Evolutionary conservation across 2,888 invertebrate genomes (phyloP).

Genomic region (Chalcis sispes): DNA sequence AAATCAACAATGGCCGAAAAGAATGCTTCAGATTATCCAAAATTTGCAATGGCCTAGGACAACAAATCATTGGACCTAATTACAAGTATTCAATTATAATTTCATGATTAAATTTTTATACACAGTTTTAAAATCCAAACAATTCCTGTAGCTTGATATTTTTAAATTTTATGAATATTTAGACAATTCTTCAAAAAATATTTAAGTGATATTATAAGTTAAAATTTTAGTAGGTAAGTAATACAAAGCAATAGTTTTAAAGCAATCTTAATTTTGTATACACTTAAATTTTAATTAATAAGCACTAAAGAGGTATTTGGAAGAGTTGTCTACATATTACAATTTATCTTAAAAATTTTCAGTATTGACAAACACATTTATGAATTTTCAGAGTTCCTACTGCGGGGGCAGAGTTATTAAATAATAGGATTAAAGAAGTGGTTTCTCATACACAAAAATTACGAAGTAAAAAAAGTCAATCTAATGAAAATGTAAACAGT

Average conservation of each 20-base stretch:
- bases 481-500: slow-evolving; percentile 25
- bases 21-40: slow-evolving; percentile 70
- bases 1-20: slow-evolving; percentile 68
- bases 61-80: slow-evolving; percentile 65
- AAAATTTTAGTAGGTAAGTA: not conserved
- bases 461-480: slow-evolving; percentile 61
- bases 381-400: slow-evolving; percentile 69
- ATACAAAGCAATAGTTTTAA: too few species aligned
- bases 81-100: slow-evolving; percentile 69
- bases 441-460: slow-evolving; percentile 69
- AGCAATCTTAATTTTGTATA: too few species aligned
- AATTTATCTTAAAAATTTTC: slow-evolving; percentile 9
- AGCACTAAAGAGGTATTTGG: not conserved
- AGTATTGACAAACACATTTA: not conserved
- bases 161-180: not conserved
- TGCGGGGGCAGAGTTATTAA: slow-evolving; percentile 69
- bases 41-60: slow-evolving; percentile 71
- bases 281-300: slow-evolving; percentile 2
- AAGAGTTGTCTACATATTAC: not conserved
- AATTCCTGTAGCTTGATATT: too few species aligned
- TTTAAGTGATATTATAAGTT: not conserved
- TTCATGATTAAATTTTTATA: too few species aligned
- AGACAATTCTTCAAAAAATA: not conserved
- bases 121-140: too few species aligned
- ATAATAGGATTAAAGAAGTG: slow-evolving; percentile 70